Percentiles rank a stretch among this genome's conserved stretches.
Evolutionary conservation across 1,140 invertebrate species (phyloP).

Genomic region (Ips nitidus): DNA sequence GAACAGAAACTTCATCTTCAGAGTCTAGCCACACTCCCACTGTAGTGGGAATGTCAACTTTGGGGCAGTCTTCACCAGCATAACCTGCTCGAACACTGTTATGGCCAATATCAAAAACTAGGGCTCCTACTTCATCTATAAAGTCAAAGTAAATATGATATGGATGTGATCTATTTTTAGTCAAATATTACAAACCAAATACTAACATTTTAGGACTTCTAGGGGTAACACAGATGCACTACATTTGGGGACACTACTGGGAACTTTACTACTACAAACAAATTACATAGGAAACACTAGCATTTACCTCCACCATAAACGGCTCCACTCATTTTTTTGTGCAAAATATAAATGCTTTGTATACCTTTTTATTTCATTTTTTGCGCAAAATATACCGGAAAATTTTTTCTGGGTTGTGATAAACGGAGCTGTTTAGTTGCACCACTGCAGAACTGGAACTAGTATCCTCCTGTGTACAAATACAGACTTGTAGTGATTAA

Average conservation of each 20-base stretch:
- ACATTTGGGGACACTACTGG: no score
- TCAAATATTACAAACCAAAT: neutral
- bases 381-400: neutral
- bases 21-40: slow-evolving; percentile 69
- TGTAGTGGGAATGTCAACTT: slow-evolving; percentile 78
- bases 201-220: neutral
- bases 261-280: no score
- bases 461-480: no score
- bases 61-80: slow-evolving; percentile 87
- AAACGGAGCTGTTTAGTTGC: no score
- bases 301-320: slow-evolving; percentile 56
- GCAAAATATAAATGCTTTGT: neutral
- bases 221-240: no score
- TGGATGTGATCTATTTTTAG: neutral
- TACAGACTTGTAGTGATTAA: no score
- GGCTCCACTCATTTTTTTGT: slow-evolving; percentile 53
- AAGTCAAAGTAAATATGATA: slow-evolving; percentile 1
- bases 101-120: slow-evolving; percentile 77
- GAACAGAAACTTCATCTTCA: slow-evolving; percentile 52
- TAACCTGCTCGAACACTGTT: slow-evolving; percentile 72
- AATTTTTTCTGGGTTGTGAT: no score
- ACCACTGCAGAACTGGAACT: no score
- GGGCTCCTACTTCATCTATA: slow-evolving; percentile 74
- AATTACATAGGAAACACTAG: neutral
- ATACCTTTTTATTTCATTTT: slow-evolving; percentile 18